Conservation (phyloP, 2,113 vertebrate genomes). For the Cettia cetti region DNA sequence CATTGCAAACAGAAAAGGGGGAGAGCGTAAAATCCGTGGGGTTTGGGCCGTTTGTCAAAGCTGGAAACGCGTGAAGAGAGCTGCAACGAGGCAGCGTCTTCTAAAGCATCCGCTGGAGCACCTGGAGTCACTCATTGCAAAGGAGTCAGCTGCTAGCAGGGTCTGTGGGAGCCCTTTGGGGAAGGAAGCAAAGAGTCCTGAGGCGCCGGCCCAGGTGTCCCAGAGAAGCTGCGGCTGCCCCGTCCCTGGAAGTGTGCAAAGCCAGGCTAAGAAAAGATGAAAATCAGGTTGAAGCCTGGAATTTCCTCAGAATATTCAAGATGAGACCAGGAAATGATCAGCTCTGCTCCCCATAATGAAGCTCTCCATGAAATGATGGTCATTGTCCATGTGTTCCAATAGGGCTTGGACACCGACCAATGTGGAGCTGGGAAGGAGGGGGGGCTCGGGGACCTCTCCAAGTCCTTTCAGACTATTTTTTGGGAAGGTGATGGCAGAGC, state of each 20-base stretch:
- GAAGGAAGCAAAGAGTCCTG: neutral
- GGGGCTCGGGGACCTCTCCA: neutral
- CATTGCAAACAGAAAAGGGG: neutral
- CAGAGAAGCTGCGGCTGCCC: neutral
- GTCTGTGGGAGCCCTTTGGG: neutral
- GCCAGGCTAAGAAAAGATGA: neutral
- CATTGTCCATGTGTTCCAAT: neutral
- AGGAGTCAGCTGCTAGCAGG: neutral
- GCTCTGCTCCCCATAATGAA: neutral
- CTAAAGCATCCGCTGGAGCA: neutral
- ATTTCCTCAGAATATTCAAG: neutral
- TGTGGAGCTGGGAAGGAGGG: fast-evolving
- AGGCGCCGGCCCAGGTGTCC: no score
- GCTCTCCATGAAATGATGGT: neutral
- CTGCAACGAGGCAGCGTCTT: neutral
- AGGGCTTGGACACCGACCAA: fast-evolving
- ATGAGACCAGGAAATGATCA: neutral
- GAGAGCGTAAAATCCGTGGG: neutral
- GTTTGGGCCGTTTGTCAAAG: conserved; percentile 28
- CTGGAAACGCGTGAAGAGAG: neutral
- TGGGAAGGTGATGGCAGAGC: neutral
- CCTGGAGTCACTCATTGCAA: neutral
- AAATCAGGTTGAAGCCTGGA: neutral
- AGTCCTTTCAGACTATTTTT: neutral
- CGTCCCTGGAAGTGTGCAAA: neutral